A percentile compares a stretch with the other conserved stretches of the same genome.
These are phyloP conservation scores for Asbolus verrucosus DNA, from an alignment of 1,140 invertebrate genomes.

Conservation along the genomic window DNA sequence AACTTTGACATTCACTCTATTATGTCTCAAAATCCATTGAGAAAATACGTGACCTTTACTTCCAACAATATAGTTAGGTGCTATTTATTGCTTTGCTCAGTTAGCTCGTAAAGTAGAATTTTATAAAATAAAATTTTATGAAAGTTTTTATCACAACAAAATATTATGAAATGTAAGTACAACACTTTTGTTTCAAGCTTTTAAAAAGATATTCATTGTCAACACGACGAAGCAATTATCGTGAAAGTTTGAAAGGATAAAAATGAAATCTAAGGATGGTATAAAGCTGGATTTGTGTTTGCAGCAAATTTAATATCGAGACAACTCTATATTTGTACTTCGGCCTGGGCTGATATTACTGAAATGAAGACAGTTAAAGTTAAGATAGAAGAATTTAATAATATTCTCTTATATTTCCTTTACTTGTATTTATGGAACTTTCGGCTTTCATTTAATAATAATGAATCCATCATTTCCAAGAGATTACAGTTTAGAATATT, in stretches of 20 bases:
- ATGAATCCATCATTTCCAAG: too few relatives aligned
- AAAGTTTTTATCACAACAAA: neutral
- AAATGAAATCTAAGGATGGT: constrained; percentile 8
- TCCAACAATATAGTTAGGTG: constrained; percentile 20
- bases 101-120: constrained; percentile 15
- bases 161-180: too few relatives aligned
- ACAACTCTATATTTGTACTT: constrained; percentile 17
- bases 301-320: constrained; percentile 14
- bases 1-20: constrained; percentile 44
- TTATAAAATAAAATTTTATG: constrained; percentile 28
- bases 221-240: too few relatives aligned
- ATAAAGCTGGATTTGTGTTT: constrained; percentile 25
- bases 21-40: constrained; percentile 42
- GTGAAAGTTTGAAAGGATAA: neutral
- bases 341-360: too few relatives aligned
- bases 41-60: constrained; percentile 36
- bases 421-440: constrained; percentile 22
- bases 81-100: constrained; percentile 17
- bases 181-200: too few relatives aligned
- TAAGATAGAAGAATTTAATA: constrained; percentile 35
- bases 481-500: neutral
- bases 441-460: neutral
- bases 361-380: constrained; percentile 25
- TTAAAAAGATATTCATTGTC: too few relatives aligned
- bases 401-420: constrained; percentile 4